Percentiles rank a stretch among this genome's conserved stretches.
These are phyloP conservation scores for Caenorhabditis imperialis DNA, from an alignment of 2,888 invertebrate genomes.

Conservation along the genomic window DNA sequence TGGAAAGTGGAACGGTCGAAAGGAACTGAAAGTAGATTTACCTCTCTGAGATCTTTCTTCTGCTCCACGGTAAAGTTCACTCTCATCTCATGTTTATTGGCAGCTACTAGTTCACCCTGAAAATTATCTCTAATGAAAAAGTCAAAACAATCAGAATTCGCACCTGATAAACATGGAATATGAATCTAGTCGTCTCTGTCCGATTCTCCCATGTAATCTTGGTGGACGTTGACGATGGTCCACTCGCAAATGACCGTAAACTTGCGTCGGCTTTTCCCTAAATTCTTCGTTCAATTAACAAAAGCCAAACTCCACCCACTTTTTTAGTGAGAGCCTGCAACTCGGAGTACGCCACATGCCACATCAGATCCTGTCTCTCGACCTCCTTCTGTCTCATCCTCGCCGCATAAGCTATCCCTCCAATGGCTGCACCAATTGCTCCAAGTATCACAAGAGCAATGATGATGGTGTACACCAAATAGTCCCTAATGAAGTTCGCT, in stretches of 20 bases:
- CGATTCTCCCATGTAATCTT: slow-evolving; percentile 57
- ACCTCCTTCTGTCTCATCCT: slow-evolving; percentile 54
- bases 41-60: slow-evolving; percentile 45
- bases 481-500: slow-evolving; percentile 50
- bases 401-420: slow-evolving; percentile 44
- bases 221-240: slow-evolving; percentile 59
- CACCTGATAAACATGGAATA: slow-evolving; percentile 46
- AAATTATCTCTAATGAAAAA: neutral
- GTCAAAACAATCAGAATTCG: slow-evolving; percentile 8
- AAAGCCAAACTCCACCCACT: slow-evolving; percentile 3
- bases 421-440: slow-evolving; percentile 35
- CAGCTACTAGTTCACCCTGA: slow-evolving; percentile 53
- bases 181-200: slow-evolving; percentile 39
- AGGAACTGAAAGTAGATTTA: neutral
- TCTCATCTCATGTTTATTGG: slow-evolving; percentile 48
- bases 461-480: slow-evolving; percentile 55
- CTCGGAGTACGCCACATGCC: slow-evolving; percentile 55
- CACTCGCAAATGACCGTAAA: slow-evolving; percentile 58
- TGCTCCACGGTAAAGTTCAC: slow-evolving; percentile 24
- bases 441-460: slow-evolving; percentile 49
- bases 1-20: too few relatives aligned
- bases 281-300: neutral
- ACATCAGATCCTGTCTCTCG: slow-evolving; percentile 54
- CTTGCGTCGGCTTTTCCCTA: slow-evolving; percentile 39
- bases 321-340: slow-evolving; percentile 30